Base-by-base conservation (phyloP, 2,113 vertebrate genomes). In the Casuarius casuarius region DNA sequence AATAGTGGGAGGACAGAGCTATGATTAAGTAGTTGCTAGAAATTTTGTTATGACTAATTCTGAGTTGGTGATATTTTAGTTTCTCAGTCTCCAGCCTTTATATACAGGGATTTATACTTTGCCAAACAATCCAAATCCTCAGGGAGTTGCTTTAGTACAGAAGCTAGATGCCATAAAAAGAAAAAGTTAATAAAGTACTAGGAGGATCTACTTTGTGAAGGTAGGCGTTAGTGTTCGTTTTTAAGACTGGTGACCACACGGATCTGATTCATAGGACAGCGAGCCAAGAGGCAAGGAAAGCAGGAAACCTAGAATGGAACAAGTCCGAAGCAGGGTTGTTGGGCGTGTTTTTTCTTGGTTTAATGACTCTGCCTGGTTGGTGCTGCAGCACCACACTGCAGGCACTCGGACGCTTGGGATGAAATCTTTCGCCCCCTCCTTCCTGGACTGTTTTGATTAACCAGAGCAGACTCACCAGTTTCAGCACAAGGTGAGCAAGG, bases 261-360 rank as follows among this genome's bases (percentile, higher is more conserved):
- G 61, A 79, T 85, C 46, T 93, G 94, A 91, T 95, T 89, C 0
- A 0, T 84, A 78, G 89, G 97, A 94, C 97, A 84, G 52, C 8
- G 67, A 91, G 95, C 97, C 96, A 96, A 25, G 66, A 95, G 62
- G 71, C 87, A 51, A 87, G 63, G 80, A 76, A 87, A 20, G 93
- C 86, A 97, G 94, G 94, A 97, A 96, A 89, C 88, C 51, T 89
- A 35, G 54, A 56, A 92, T 71, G 92, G 75, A 95, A 56, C 56
- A 62, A 84, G 54, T 87, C 87, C 72, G 92, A 84, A 95, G 44
- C 51, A 67, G 84, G 68, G 85, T 20, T 89, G 86, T 84, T 61
- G 95, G 59, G 76, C 75, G 1, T 96, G 89, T 96, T 91, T 95
- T 71, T 95, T 94, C 95, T 95, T 96, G 95, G 92, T 95, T 38